Base-by-base conservation (phyloP, 2,888 invertebrate genomes). In the Drosophila fulvimacula region DNA sequence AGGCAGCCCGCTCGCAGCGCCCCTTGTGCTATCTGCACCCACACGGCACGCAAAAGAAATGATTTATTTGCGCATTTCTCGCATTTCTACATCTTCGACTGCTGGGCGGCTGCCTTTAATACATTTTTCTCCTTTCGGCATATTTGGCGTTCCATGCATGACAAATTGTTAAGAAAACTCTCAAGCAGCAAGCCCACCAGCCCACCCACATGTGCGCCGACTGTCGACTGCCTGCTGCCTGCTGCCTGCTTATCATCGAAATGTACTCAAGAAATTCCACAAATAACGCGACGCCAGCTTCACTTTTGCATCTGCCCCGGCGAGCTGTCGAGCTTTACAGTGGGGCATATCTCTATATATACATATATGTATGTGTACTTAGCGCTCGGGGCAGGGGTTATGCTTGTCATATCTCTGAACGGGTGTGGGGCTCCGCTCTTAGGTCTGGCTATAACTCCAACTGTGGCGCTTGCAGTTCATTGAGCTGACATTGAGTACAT, bases 61-160 rank as follows among this genome's bases (percentile, higher is more conserved):
- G 91, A 90, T 90, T 90, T 90, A 91, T 90, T 90, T 90, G 82
- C 80, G 79, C 86, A 89, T 88, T 89, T 78, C 91, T 88, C 81
- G 87, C 76, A 76, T 76, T 76, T 76, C 74, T 79, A 76, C 76
- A 71, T 70, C 76, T 79, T 79, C 77, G 76, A 75, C 79, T 79
- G 67, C 44, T 69, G 57, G 80, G 77, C 85, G 76, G 77, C 86
- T 88, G 87, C 83, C 82, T 73, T 86, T 83, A 86, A 83, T 83
- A 83, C 83, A 83, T 83, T 86, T 88, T 88, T 83, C 86, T 83
- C 80, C 71, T 82, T 83, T 83, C 88, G 88, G 83, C 88, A 83
- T 83, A 83, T 83, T 83, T 88, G 83, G 87, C 87, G 89, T 81
- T 83, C 83, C 86, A 88, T 89, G 86, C 86, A 87, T 87, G 89